phyloP scores from a whole-genome alignment of 2,113 vertebrate genomes.

The Bufo bufo region DNA sequence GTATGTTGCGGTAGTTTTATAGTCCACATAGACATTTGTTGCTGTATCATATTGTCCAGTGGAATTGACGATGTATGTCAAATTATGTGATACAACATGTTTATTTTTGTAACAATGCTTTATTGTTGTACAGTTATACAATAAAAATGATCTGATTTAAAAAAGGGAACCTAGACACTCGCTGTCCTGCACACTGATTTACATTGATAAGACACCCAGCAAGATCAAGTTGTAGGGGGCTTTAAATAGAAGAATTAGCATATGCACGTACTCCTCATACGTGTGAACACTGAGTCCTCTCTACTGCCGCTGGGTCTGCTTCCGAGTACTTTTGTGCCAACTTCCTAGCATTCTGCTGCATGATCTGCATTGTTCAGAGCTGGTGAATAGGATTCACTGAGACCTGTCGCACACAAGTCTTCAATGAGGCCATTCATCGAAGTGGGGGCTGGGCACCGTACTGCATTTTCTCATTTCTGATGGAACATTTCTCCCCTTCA shows the following conservation, averaged over 20 bases:
- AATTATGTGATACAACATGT: too few relatives aligned
- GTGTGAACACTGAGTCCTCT: not conserved
- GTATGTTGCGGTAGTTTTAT: too few relatives aligned
- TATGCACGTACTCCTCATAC: not conserved
- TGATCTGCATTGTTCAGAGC: constrained; percentile 49
- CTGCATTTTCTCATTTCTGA: constrained; percentile 50
- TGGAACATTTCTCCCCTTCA: constrained; percentile 17
- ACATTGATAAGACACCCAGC: not conserved
- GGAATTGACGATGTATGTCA: too few relatives aligned
- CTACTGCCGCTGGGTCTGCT: constrained; percentile 17
- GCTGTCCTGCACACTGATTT: not conserved
- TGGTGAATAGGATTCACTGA: constrained; percentile 43
- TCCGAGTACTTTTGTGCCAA: constrained; percentile 47
- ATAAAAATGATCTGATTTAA: too few relatives aligned
- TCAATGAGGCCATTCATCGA: constrained; percentile 53
- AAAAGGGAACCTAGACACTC: too few relatives aligned
- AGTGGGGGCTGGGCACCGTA: constrained; percentile 18
- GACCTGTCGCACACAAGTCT: constrained; percentile 46
- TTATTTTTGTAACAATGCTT: too few relatives aligned
- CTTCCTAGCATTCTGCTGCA: constrained; percentile 42
- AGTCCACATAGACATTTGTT: too few relatives aligned
- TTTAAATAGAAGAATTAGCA: not conserved
- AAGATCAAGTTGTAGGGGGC: not conserved
- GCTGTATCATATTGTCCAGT: too few relatives aligned
- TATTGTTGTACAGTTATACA: too few relatives aligned